Conservation (phyloP, 2,797 vertebrate genomes). For the Orestias chungarensis region DNA sequence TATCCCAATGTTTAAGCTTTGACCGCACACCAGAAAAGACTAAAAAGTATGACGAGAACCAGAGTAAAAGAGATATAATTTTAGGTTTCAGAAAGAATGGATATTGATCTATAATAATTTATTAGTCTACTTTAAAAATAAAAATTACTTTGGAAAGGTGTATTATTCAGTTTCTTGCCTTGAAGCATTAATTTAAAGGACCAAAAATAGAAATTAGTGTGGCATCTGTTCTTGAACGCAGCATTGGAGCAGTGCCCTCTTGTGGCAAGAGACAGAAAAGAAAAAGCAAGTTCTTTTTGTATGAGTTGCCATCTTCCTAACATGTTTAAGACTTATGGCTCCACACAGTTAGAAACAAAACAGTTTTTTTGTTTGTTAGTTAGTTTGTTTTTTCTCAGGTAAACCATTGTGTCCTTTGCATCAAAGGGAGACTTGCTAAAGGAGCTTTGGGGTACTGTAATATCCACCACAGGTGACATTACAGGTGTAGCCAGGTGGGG, state of each 20-base stretch:
- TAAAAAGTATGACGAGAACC: not conserved
- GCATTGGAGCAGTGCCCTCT: constrained; percentile 69
- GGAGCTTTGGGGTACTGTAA: constrained; percentile 69
- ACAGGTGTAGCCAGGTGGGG: constrained; percentile 69
- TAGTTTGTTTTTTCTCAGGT: constrained; percentile 75
- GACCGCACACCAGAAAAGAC: not conserved
- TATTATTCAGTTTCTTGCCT: not conserved
- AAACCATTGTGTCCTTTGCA: constrained; percentile 75
- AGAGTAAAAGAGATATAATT: not conserved
- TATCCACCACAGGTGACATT: constrained; percentile 74
- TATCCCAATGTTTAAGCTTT: not conserved
- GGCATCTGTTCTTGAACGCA: not conserved
- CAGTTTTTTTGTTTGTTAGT: too few relatives aligned
- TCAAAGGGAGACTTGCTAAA: constrained; percentile 82
- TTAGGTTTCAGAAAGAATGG: not conserved
- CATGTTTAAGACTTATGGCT: constrained; percentile 16
- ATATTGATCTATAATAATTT: not conserved
- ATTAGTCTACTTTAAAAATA: not conserved
- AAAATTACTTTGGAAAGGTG: not conserved
- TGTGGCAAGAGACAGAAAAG: constrained; percentile 61
- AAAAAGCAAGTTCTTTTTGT: constrained; percentile 3
- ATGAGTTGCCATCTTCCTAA: constrained; percentile 18
- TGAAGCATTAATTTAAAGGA: not conserved
- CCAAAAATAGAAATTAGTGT: too few relatives aligned
- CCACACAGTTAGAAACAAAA: constrained; percentile 36